These are phyloP conservation scores for Chloebia gouldiae DNA, from an alignment of 2,113 vertebrate species.

Conservation along the genomic window DNA sequence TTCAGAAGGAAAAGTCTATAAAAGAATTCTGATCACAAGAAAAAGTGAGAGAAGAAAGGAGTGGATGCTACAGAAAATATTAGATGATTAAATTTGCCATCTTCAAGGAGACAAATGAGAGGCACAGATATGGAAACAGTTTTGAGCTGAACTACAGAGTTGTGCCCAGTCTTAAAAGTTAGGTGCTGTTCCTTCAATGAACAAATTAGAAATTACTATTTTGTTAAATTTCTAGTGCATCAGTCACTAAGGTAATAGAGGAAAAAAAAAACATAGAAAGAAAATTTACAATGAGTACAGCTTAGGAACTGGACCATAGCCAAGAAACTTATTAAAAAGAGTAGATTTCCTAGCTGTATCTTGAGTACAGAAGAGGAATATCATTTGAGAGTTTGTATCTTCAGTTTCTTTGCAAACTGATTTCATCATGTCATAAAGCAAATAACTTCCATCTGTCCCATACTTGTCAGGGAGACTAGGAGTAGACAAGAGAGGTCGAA, in stretches of 20 bases:
- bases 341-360: not conserved
- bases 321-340: not conserved
- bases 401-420: not conserved
- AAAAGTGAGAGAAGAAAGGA: not conserved
- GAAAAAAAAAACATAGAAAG: not conserved
- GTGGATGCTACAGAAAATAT: not conserved
- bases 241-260: not conserved
- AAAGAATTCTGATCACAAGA: not conserved
- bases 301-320: not conserved
- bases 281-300: not conserved
- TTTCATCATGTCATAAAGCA: not conserved
- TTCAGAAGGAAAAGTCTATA: not conserved
- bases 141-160: not conserved
- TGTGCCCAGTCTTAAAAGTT: not conserved
- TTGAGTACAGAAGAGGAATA: not conserved
- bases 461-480: not conserved
- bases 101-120: not conserved
- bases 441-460: constrained; percentile 1
- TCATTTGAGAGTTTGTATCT: not conserved
- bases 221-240: not conserved
- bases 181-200: not conserved
- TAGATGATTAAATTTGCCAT: not conserved
- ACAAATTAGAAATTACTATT: not conserved
- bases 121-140: not conserved
- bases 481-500: not conserved